phyloP scores from a whole-genome alignment of 2,113 vertebrate species.

The Procavia capensis region DNA sequence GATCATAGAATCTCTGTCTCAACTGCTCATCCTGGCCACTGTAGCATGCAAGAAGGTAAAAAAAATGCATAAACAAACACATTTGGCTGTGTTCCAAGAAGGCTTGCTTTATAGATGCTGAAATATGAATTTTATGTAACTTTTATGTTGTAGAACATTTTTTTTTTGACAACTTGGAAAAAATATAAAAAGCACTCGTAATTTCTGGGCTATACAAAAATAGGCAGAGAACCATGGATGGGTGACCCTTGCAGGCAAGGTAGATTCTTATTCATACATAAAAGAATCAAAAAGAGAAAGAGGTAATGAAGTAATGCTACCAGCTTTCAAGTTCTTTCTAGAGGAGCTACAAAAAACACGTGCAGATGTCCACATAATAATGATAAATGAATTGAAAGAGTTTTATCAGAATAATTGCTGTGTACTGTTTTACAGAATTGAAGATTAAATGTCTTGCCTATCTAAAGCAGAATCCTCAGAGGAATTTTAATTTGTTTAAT shows the following conservation, averaged over 20 bases:
- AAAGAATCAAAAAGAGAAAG: no score
- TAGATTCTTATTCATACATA: neutral
- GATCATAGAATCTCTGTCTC: neutral
- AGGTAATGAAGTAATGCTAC: neutral
- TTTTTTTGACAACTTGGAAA: neutral
- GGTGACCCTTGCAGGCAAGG: fast-evolving
- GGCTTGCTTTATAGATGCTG: neutral
- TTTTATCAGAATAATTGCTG: neutral
- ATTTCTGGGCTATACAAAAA: neutral
- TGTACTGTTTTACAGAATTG: neutral
- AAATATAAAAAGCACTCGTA: neutral
- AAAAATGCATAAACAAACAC: neutral
- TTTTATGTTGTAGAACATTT: neutral
- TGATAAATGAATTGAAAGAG: neutral
- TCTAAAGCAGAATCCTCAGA: neutral
- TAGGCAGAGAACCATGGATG: neutral
- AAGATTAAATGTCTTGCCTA: neutral
- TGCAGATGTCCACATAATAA: neutral
- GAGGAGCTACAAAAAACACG: neutral
- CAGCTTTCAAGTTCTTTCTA: neutral
- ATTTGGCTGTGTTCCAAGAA: neutral
- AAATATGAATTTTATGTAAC: neutral
- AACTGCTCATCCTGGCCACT: neutral
- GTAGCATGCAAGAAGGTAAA: neutral
- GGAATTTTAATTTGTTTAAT: neutral